Base-by-base conservation (phyloP, 35 echinoderm and acorn worm genomes). In the Amphiura filiformis region DNA sequence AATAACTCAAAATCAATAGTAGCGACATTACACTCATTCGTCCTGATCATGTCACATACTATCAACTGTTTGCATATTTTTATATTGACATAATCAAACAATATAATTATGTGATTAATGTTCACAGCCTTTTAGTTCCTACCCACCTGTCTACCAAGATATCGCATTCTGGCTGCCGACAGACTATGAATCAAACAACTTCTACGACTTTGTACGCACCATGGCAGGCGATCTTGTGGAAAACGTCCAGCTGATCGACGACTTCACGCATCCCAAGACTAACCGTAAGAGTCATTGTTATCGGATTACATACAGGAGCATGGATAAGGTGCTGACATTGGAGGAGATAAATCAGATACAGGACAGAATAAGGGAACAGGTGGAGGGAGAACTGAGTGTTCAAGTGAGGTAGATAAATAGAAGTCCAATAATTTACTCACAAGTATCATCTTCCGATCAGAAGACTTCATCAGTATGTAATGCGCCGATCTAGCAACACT, bases 51-150 rank as follows among this genome's bases (percentile, higher is more conserved):
- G n/a, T n/a, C n/a, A n/a, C n/a, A n/a, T n/a, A n/a, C n/a, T n/a
- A n/a, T n/a, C n/a, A n/a, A n/a, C n/a, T n/a, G n/a, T n/a, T n/a
- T n/a, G n/a, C n/a, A n/a, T n/a, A n/a, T n/a, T n/a, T n/a, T n/a
- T n/a, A n/a, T n/a, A n/a, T n/a, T n/a, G n/a, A n/a, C n/a, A n/a
- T n/a, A n/a, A n/a, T n/a, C n/a, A n/a, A n/a, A n/a, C n/a, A n/a
- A n/a, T n/a, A n/a, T n/a, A n/a, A n/a, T n/a, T n/a, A n/a, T n/a
- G n/a, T n/a, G n/a, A n/a, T n/a, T n/a, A n/a, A n/a, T n/a, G n/a
- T 37, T 81, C 91, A 38, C 87, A 98, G 96, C 89, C 96, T 39
- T 98, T 94, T 87, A 98, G 96, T 86, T 92, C 94, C 82, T 98
- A 92, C 61, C 96, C 96, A 30, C 96, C 89, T 32, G 81, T 98